These are phyloP conservation scores for Polyergus mexicanus DNA, from an alignment of 1,140 invertebrate genomes.

Conservation along the genomic window DNA sequence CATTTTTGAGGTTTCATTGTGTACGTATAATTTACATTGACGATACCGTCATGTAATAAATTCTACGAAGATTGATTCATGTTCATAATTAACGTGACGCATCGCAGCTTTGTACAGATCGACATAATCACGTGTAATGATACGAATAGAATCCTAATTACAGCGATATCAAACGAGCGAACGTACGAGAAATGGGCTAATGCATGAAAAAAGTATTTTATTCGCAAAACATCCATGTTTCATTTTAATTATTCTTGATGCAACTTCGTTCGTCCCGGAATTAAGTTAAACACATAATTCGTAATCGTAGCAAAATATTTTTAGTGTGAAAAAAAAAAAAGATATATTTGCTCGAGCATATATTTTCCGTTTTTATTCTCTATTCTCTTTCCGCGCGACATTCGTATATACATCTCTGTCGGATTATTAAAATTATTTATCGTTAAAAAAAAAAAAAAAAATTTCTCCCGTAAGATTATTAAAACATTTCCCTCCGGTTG, in stretches of 20 bases:
- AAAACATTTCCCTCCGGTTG: conserved; percentile 50
- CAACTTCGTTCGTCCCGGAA: neutral
- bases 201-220: neutral
- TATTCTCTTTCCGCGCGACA: neutral
- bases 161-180: conserved; percentile 8
- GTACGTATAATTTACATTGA: conserved; percentile 1
- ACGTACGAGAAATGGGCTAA: neutral
- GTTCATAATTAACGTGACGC: conserved; percentile 53
- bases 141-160: conserved; percentile 7
- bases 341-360: neutral
- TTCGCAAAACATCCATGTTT: neutral
- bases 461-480: conserved; percentile 32
- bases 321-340: neutral
- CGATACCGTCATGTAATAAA: conserved; percentile 38
- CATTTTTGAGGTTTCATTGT: conserved; percentile 14
- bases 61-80: conserved; percentile 37
- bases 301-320: neutral
- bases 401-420: conserved; percentile 18
- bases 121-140: conserved; percentile 31
- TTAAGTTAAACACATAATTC: neutral
- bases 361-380: neutral
- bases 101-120: conserved; percentile 32
- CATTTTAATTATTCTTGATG: neutral
- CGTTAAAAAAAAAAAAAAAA: neutral
- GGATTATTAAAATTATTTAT: conserved; percentile 56